A percentile compares a stretch with the other conserved stretches of the same genome.
Conservation (phyloP, 1,140 invertebrate genomes). For the Adoxophyes honmai region DNA sequence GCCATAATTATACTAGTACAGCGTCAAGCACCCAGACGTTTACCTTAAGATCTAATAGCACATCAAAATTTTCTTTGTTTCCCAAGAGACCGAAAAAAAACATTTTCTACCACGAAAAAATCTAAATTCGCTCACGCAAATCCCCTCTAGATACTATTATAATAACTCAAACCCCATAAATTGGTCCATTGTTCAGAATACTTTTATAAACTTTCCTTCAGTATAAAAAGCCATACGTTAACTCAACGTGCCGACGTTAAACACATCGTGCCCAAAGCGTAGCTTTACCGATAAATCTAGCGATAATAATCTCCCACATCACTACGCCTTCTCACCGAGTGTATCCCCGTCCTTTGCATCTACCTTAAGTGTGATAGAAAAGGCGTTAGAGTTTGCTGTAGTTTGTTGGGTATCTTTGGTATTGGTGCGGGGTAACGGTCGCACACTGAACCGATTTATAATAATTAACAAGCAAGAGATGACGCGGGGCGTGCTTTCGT, state of each 20-base stretch:
- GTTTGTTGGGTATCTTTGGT: no score
- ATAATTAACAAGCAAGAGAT: slow-evolving; percentile 53
- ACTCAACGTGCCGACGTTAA: slow-evolving; percentile 4
- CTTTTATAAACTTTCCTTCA: not conserved
- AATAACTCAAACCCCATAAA: no score
- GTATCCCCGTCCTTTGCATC: not conserved
- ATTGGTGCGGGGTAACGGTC: not conserved
- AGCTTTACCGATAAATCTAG: slow-evolving; percentile 49
- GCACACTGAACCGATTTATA: slow-evolving; percentile 48
- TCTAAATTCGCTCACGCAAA: no score
- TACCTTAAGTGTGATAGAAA: not conserved
- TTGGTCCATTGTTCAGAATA: no score
- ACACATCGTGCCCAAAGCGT: not conserved
- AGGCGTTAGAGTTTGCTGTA: not conserved
- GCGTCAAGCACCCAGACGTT: no score
- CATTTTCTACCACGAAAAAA: no score
- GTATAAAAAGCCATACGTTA: slow-evolving; percentile 5
- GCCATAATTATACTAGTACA: no score
- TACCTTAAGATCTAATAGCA: no score
- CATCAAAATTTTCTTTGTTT: no score
- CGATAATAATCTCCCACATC: slow-evolving; percentile 44
- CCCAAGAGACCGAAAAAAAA: no score
- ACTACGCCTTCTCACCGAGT: not conserved
- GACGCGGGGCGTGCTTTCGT: slow-evolving; percentile 39
- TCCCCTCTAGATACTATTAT: no score